Conservation (phyloP, 2,797 vertebrate genomes). For the Holocentrus rufus region DNA sequence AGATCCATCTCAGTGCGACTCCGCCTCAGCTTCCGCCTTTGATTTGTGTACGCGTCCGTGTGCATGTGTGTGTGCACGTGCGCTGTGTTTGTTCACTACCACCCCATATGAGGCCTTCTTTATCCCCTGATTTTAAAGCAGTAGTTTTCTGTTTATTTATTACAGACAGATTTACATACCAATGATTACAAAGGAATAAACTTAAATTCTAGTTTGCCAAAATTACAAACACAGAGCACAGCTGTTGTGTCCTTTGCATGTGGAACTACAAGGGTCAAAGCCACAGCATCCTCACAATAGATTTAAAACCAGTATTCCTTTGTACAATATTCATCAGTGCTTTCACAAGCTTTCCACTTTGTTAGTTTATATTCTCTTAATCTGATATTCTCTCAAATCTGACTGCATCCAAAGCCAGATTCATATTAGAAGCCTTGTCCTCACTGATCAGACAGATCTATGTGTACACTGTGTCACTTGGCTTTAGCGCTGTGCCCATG, state of each 20-base stretch:
- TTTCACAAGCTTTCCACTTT: neutral
- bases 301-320: neutral
- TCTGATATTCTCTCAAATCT: neutral
- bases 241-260: neutral
- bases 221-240: slow-evolving; percentile 1
- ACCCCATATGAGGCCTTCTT: neutral
- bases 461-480: neutral
- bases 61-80: slow-evolving; percentile 2
- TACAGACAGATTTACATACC: neutral
- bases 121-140: too few relatives aligned
- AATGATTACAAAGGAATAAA: neutral
- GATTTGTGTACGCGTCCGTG: slow-evolving; percentile 20
- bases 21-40: slow-evolving; percentile 8
- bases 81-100: neutral
- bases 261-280: slow-evolving; percentile 18
- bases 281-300: neutral
- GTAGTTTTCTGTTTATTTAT: too few relatives aligned
- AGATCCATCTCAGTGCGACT: slow-evolving; percentile 29
- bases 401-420: neutral
- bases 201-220: neutral
- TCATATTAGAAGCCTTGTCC: neutral
- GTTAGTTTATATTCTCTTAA: neutral
- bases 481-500: neutral
- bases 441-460: neutral
- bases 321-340: slow-evolving; percentile 18